Base-by-base conservation (phyloP, 2,888 invertebrate genomes). In the Sericinus montela region DNA sequence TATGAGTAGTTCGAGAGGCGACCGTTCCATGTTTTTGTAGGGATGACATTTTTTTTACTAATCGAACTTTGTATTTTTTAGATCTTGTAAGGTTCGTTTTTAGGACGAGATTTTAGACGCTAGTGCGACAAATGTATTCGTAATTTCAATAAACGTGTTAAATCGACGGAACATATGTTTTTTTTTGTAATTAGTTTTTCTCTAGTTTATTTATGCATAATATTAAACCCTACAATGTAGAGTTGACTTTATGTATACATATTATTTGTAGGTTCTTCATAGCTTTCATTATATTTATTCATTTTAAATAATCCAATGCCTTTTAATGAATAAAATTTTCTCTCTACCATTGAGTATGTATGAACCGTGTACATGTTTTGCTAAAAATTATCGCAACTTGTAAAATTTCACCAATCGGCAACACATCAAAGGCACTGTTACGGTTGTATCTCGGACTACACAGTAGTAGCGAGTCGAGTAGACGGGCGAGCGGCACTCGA, bases 401-500 rank as follows among this genome's bases (percentile, higher is more conserved):
- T 1, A 28, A 36, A 36, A 16, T 44, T 45, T 45, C 45, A 45
- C 29, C 37, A 29, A 16, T 29, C 45, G 19, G 29, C 45, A 29
- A 29, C 35, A 23, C 16, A 30, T 16, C 14, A 14, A 13, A 16
- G 3, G 30, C n/a, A n/a, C n/a, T 13, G n/a, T 32, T 28, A 11
- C 7, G 36, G 37, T 37, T 16, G 37, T 29, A 11, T 37, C 37
- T 37, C 45, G 45, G 37, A 37, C 37, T 37, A 36, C 28, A 10
- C 25, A 28, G 45, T 16, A 29, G 45, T 45, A 37, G 45, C 36
- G 29, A 37, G 37, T 32, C 57, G 59, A 59, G 60, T 55, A 56
- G 48, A 58, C 55, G 41, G 54, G 52, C 48, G 51, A 45, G 52
- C 49, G 50, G 43, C 61, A 60, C 62, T 65, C 60, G 65, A 63